Base-by-base conservation (phyloP, 2,797 vertebrate genomes). In the Melanotaenia boesemani region DNA sequence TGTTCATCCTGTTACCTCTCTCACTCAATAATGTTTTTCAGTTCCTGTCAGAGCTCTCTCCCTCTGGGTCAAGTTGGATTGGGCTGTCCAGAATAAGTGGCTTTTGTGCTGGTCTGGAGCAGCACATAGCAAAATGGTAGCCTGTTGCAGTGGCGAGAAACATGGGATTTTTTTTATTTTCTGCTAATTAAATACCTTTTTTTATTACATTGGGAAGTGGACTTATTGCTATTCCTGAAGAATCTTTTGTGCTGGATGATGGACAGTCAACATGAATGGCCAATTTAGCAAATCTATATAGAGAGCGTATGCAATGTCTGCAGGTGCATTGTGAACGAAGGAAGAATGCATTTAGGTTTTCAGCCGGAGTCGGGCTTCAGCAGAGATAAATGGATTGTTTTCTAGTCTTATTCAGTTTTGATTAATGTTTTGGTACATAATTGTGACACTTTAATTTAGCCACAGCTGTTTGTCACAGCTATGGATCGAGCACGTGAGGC, bases 391-490 rank as follows among this genome's bases (percentile, higher is more conserved):
- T 70, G 5, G 6, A 69, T 74, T 59, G 24, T 12, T 72, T 74
- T 76, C 70, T 52, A 18, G 46, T 61, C 54, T 65, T 65, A 78
- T 85, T 85, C 69, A 80, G 34, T 73, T 71, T 74, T 84, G 70
- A 84, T 86, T 67, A 80, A 79, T 61, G 64, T 70, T 80, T 73
- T 1, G 3, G 34, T 66, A 65, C 58, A 59, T 72, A 79, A 77
- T 76, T 3, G 28, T 76, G 86, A 85, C 77, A 74, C 68, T 79
- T 83, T 80, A 79, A 89, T 82, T 88, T 65, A 85, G 76, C 78
- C 46, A 44, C 3, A 57, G 74, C 61, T 83, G 63, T 84, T 90
- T 84, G 48, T 90, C 86, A 83, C 41, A 39, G 76, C 58, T 72
- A 1, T 72, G 63, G 69, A 75, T 54, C 60, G 13, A 30, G 8